Evolutionary conservation across 2,797 vertebrate genomes (phyloP).

Genomic region (Acanthopagrus latus): DNA sequence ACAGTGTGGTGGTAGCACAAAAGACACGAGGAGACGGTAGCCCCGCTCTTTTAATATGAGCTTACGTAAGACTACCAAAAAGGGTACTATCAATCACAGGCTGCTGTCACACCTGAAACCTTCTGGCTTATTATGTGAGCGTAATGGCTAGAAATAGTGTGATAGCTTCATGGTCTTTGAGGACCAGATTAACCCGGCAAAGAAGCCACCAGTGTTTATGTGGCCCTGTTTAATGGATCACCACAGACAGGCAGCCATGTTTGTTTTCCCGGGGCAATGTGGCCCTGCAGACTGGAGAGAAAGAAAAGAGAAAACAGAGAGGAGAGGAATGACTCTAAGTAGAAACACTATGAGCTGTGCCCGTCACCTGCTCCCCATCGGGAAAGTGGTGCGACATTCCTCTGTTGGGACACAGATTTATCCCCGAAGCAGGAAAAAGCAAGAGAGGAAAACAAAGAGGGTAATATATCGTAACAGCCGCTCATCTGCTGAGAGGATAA

Average conservation of each 20-base stretch:
- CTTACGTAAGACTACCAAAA: conserved; percentile 33
- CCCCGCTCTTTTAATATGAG: conserved; percentile 46
- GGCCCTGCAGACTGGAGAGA: conserved; percentile 34
- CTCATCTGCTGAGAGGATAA: conserved; percentile 47
- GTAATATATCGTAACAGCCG: conserved; percentile 48
- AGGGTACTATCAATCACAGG: conserved; percentile 48
- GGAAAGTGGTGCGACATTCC: conserved; percentile 80
- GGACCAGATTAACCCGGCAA: conserved; percentile 22
- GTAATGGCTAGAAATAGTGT: conserved; percentile 23
- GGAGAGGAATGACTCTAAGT: conserved; percentile 23
- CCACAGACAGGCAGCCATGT: conserved; percentile 47
- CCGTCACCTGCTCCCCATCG: conserved; percentile 72
- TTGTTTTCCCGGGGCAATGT: conserved; percentile 68
- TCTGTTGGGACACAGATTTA: conserved; percentile 44
- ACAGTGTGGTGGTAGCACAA: conserved; percentile 15
- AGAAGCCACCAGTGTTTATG: conserved; percentile 39
- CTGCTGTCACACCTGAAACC: conserved; percentile 34
- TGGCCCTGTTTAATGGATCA: conserved; percentile 35
- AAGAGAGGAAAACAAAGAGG: background rate
- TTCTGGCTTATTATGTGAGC: conserved; percentile 23
- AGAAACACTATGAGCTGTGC: conserved; percentile 38
- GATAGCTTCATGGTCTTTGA: conserved; percentile 15
- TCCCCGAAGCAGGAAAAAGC: conserved; percentile 38
- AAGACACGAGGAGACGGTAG: conserved; percentile 37
- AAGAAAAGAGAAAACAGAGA: conserved; percentile 6